phyloP scores from a whole-genome alignment of 64 coral and sea anemone genomes.

The Actinia tenebrosa region DNA sequence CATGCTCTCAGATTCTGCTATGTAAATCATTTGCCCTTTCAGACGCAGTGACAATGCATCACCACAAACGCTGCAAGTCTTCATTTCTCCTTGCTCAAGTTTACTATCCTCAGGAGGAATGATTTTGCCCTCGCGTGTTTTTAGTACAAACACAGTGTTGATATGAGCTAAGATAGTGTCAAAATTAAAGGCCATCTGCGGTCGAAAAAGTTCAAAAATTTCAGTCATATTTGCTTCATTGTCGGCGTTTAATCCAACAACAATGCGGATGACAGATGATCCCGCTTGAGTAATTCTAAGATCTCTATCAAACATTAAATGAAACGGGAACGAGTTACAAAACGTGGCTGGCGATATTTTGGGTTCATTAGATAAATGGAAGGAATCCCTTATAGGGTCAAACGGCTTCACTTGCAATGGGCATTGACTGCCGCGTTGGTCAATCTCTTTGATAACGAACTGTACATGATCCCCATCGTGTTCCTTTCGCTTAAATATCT shows the following conservation, averaged over 20 bases:
- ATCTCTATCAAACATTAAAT: constrained; percentile 72
- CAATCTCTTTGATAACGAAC: constrained; percentile 74
- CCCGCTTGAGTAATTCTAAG: constrained; percentile 70
- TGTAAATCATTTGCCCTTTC: constrained; percentile 80
- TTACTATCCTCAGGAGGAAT: constrained; percentile 1
- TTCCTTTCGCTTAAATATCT: constrained; percentile 44
- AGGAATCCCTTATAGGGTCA: constrained; percentile 56
- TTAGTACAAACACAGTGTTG: constrained; percentile 83
- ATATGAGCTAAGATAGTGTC: constrained; percentile 68
- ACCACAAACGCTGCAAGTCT: constrained; percentile 31
- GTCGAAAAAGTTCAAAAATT: constrained; percentile 64
- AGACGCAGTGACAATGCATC: constrained; percentile 52
- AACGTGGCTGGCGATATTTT: constrained; percentile 84
- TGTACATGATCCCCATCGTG: constrained; percentile 67
- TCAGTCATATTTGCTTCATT: constrained; percentile 50
- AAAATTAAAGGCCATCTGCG: constrained; percentile 64
- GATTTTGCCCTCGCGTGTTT: constrained; percentile 28
- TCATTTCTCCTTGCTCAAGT: constrained; percentile 4
- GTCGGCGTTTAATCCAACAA: constrained; percentile 30
- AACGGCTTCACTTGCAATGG: constrained; percentile 25
- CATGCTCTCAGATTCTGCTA: constrained; percentile 60
- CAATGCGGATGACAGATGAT: constrained; percentile 50
- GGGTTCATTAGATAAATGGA: constrained; percentile 54
- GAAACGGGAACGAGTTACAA: constrained; percentile 74
- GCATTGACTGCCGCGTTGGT: constrained; percentile 20